Conservation (phyloP, 2,797 vertebrate genomes). For the Cichlasoma orientale region DNA sequence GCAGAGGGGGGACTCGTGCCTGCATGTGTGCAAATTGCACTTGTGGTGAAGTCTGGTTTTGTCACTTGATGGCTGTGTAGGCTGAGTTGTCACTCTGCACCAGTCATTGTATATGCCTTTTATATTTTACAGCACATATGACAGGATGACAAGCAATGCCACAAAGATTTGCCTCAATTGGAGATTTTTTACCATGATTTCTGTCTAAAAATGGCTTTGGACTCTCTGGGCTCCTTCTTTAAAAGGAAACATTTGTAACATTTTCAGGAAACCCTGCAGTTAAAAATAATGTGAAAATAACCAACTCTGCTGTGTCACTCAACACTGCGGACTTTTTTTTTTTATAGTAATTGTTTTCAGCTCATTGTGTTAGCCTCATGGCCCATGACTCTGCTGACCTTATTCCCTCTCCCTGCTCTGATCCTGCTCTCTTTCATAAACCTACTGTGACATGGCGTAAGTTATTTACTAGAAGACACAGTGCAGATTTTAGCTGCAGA, state of each 20-base stretch:
- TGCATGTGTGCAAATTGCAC: slow-evolving; percentile 13
- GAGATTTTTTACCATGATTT: neutral
- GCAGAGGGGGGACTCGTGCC: neutral
- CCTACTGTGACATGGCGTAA: neutral
- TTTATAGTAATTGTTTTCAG: neutral
- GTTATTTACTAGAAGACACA: neutral
- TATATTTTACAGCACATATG: slow-evolving; percentile 15
- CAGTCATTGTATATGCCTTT: slow-evolving; percentile 28
- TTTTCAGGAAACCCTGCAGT: neutral
- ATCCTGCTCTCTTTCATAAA: neutral
- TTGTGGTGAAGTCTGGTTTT: slow-evolving; percentile 30
- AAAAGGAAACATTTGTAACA: neutral
- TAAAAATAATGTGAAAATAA: neutral
- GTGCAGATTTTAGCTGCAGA: neutral
- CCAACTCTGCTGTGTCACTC: neutral
- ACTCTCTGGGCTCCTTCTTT: neutral
- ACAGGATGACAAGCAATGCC: slow-evolving; percentile 2
- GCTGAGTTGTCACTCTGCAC: slow-evolving; percentile 24
- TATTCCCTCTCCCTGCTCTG: neutral
- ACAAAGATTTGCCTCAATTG: neutral
- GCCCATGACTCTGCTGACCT: neutral
- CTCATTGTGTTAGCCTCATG: neutral
- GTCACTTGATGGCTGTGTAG: slow-evolving; percentile 22
- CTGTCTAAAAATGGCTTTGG: neutral
- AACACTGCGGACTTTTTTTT: neutral